These are phyloP conservation scores for Takifugu rubripes DNA, from an alignment of 2,797 vertebrate species.

Conservation along the genomic window DNA sequence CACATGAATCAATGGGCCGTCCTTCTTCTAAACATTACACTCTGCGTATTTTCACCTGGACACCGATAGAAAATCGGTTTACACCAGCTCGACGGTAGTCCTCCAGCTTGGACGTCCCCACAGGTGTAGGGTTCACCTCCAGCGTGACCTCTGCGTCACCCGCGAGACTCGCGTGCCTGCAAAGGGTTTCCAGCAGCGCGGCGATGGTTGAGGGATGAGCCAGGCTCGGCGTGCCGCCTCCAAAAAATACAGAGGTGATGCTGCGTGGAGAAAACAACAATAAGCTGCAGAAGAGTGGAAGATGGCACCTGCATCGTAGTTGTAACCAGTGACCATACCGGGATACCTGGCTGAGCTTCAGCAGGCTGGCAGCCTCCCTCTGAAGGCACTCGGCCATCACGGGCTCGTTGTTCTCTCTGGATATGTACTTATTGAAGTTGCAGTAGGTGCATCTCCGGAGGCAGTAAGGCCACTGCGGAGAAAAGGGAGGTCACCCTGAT, in stretches of 20 bases:
- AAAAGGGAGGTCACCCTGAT: neutral
- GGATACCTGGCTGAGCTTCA: slow-evolving; percentile 80
- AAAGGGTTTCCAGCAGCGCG: slow-evolving; percentile 78
- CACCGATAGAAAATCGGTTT: slow-evolving; percentile 88
- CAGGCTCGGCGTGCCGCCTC: slow-evolving; percentile 92
- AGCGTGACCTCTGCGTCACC: slow-evolving; percentile 80
- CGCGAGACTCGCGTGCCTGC: slow-evolving; percentile 58
- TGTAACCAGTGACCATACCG: slow-evolving; percentile 60
- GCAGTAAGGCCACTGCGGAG: slow-evolving; percentile 90
- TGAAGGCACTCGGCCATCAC: slow-evolving; percentile 79
- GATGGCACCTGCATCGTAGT: neutral
- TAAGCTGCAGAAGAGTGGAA: neutral
- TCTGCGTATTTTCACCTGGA: slow-evolving; percentile 79
- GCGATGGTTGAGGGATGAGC: slow-evolving; percentile 80
- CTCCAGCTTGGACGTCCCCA: slow-evolving; percentile 61
- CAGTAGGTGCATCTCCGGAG: slow-evolving; percentile 90
- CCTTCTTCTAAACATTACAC: too few species aligned
- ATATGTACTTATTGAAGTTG: slow-evolving; percentile 91
- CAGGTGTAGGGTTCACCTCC: slow-evolving; percentile 88
- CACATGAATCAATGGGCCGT: neutral
- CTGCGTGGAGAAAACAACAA: slow-evolving; percentile 56
- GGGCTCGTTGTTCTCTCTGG: slow-evolving; percentile 70
- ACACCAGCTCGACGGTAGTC: slow-evolving; percentile 79
- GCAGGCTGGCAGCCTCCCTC: slow-evolving; percentile 77
- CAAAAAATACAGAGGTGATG: slow-evolving; percentile 89